Evolutionary conservation across 2,113 vertebrate species (phyloP).

Genomic region (Tyto alba): DNA sequence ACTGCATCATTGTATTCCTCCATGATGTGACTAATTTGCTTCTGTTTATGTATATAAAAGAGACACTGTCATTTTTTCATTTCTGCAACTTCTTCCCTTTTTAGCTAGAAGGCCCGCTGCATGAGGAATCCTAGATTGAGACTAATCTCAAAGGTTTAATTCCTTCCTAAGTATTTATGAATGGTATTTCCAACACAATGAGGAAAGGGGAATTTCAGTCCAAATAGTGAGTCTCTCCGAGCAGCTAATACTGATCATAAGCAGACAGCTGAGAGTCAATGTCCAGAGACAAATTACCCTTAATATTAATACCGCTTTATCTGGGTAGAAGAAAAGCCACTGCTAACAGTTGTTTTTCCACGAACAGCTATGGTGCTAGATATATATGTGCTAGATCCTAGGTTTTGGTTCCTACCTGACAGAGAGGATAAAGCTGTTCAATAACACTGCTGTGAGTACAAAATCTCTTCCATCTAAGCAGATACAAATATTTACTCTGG

Average conservation of each 20-base stretch:
- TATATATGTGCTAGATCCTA: not conserved
- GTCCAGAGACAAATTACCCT: not conserved
- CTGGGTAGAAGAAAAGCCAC: not conserved
- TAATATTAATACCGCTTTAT: not conserved
- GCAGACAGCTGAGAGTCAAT: not conserved
- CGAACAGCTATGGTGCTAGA: not conserved
- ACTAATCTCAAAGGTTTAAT: not conserved
- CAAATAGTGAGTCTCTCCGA: not conserved
- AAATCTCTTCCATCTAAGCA: slow-evolving; percentile 76
- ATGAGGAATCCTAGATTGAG: not conserved
- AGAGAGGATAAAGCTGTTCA: slow-evolving; percentile 73
- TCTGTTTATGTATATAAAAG: slow-evolving; percentile 16
- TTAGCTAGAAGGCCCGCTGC: not conserved
- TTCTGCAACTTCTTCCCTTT: not conserved
- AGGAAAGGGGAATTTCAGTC: not conserved
- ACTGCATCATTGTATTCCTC: slow-evolving; percentile 67
- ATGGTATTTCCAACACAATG: not conserved
- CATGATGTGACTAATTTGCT: slow-evolving; percentile 63
- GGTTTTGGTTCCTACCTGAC: slow-evolving; percentile 65
- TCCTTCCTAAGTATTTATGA: not conserved
- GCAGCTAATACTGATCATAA: not conserved
- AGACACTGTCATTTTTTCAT: not conserved
- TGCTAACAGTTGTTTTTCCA: not conserved
- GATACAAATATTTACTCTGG: slow-evolving; percentile 69
- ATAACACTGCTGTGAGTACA: slow-evolving; percentile 31